A percentile compares a stretch with the other conserved stretches of the same genome.
Conservation (phyloP, 2,888 invertebrate genomes). For the Ormyrus pomaceus region DNA sequence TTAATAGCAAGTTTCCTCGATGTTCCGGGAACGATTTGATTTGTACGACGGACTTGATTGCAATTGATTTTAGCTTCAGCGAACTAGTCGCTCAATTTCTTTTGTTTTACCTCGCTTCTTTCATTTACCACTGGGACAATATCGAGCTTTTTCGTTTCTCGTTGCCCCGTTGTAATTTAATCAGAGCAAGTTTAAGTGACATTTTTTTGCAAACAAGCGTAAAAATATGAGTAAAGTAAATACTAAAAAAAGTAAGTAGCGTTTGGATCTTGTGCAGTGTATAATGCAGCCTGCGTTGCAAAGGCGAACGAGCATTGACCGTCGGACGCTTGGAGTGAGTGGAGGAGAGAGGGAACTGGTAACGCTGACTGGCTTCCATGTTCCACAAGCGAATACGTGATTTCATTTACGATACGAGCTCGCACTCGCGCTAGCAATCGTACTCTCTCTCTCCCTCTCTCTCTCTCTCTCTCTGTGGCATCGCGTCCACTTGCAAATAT, state of each 20-base stretch:
- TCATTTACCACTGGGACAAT: conserved; percentile 9
- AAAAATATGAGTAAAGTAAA: no score
- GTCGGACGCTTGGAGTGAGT: background rate
- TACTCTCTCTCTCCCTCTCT: conserved; percentile 23
- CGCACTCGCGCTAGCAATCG: conserved; percentile 64
- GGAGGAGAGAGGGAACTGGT: conserved; percentile 17
- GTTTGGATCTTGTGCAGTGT: no score
- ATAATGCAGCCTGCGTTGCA: background rate
- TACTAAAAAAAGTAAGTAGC: no score
- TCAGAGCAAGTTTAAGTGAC: no score
- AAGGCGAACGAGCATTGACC: conserved; percentile 16
- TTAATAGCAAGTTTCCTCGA: conserved; percentile 41
- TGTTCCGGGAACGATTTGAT: conserved; percentile 64
- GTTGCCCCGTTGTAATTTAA: background rate
- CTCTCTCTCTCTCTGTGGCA: conserved; percentile 33
- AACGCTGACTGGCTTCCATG: conserved; percentile 64
- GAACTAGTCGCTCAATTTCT: conserved; percentile 49
- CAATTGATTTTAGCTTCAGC: conserved; percentile 68
- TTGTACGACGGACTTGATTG: conserved; percentile 68
- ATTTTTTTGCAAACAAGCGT: no score
- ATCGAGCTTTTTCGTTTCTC: background rate
- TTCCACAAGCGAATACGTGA: conserved; percentile 71
- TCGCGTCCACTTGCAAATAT: conserved; percentile 51
- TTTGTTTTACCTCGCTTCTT: conserved; percentile 39
- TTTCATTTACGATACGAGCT: conserved; percentile 74